Evolutionary conservation across 2,888 invertebrate species (phyloP).

Genomic region (Neelides folsomi): DNA sequence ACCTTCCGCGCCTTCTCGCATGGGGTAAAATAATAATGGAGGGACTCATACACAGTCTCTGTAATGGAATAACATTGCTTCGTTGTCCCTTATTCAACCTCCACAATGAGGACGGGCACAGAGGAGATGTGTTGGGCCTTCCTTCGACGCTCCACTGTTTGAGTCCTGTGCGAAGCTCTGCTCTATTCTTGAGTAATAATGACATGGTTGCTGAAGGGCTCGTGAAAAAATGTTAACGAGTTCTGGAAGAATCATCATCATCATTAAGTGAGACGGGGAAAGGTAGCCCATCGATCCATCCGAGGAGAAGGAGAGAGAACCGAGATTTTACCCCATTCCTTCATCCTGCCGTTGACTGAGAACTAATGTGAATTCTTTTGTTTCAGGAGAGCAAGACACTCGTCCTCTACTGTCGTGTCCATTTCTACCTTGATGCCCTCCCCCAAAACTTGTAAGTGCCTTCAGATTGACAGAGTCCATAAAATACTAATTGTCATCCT

Average conservation of each 20-base stretch:
- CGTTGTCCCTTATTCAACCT: too few species aligned
- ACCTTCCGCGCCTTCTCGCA: too few species aligned
- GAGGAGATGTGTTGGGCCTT: too few species aligned
- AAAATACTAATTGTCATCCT: slow-evolving; percentile 17
- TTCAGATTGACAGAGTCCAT: slow-evolving; percentile 20
- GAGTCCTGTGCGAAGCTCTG: too few species aligned
- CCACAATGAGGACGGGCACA: too few species aligned
- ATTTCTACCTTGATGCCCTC: slow-evolving; percentile 32
- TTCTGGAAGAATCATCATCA: slow-evolving; percentile 20
- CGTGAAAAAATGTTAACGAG: slow-evolving; percentile 23
- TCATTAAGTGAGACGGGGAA: slow-evolving; percentile 3
- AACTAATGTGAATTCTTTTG: not conserved
- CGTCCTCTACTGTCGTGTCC: slow-evolving; percentile 30
- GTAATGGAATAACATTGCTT: too few species aligned
- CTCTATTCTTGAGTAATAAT: slow-evolving; percentile 1
- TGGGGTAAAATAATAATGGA: too few species aligned
- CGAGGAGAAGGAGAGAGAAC: not conserved
- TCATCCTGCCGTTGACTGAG: not conserved
- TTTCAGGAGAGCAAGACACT: slow-evolving; percentile 30
- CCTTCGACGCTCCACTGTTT: too few species aligned
- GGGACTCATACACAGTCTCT: too few species aligned
- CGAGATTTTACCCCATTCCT: not conserved
- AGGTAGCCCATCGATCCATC: not conserved
- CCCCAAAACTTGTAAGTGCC: slow-evolving; percentile 32
- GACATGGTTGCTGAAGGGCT: slow-evolving; percentile 12